Evolutionary conservation across 2,797 vertebrate species (phyloP).

Genomic region (Galagoides demidoff): DNA sequence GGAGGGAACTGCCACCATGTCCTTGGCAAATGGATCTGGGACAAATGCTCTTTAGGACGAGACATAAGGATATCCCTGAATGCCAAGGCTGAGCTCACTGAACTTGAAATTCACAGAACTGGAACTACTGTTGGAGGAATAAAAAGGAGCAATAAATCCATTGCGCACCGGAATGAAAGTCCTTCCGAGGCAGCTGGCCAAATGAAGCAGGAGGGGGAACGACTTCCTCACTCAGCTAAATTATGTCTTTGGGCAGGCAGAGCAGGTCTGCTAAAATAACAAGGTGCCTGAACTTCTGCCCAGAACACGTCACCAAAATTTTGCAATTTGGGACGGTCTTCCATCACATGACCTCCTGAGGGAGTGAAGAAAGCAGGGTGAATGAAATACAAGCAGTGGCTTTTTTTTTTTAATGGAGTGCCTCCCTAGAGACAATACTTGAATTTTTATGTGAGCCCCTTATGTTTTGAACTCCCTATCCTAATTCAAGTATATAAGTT

Average conservation of each 20-base stretch:
- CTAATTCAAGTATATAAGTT: neutral
- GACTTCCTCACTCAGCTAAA: constrained; percentile 64
- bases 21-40: constrained; percentile 70
- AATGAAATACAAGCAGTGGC: constrained; percentile 43
- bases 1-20: constrained; percentile 60
- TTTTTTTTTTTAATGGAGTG: constrained; percentile 23
- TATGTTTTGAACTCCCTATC: constrained; percentile 26
- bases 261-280: constrained; percentile 61
- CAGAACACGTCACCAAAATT: constrained; percentile 52
- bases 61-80: constrained; percentile 65
- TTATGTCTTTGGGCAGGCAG: constrained; percentile 50
- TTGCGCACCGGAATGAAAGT: constrained; percentile 45
- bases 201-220: constrained; percentile 54
- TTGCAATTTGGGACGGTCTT: constrained; percentile 52
- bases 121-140: constrained; percentile 63
- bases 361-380: neutral
- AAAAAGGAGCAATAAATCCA: constrained; percentile 66
- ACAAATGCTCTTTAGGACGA: constrained; percentile 74
- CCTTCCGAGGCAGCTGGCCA: constrained; percentile 64
- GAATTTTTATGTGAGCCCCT: constrained; percentile 22
- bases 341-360: constrained; percentile 27
- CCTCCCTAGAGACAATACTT: constrained; percentile 31
- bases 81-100: constrained; percentile 81
- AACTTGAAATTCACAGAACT: constrained; percentile 68
- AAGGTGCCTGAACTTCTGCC: constrained; percentile 61